phyloP scores from a whole-genome alignment of 2,797 vertebrate genomes.

The Craterocephalus amniculus region DNA sequence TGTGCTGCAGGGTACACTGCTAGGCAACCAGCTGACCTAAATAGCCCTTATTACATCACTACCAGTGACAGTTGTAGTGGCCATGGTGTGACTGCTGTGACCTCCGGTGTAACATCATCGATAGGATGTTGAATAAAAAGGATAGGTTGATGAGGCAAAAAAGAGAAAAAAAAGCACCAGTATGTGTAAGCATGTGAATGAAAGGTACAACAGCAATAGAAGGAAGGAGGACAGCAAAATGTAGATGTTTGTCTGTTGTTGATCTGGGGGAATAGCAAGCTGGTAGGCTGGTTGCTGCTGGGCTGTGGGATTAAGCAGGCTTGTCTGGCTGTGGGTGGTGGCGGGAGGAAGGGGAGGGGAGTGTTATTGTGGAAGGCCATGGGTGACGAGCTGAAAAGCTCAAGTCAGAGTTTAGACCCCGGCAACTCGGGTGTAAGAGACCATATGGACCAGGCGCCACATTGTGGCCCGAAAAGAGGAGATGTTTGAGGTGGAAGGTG shows the following conservation, averaged over 20 bases:
- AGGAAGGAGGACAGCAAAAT: constrained; percentile 31
- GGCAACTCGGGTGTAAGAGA: constrained; percentile 17
- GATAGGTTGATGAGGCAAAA: not conserved
- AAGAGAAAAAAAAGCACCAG: constrained; percentile 1
- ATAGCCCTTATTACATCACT: constrained; percentile 77
- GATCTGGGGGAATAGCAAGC: constrained; percentile 76
- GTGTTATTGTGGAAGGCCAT: constrained; percentile 73
- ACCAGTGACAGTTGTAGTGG: constrained; percentile 71
- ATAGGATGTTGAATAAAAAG: constrained; percentile 24
- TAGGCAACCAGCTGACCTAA: constrained; percentile 83
- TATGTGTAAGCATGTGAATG: constrained; percentile 27
- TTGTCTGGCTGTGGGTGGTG: constrained; percentile 80
- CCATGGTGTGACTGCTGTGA: constrained; percentile 69
- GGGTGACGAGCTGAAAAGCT: constrained; percentile 55
- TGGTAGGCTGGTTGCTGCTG: constrained; percentile 77
- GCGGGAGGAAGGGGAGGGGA: constrained; percentile 71
- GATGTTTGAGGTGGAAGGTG: not conserved
- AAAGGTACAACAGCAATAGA: constrained; percentile 49
- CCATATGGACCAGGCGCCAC: not conserved
- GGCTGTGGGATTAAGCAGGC: constrained; percentile 82
- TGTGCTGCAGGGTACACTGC: constrained; percentile 73
- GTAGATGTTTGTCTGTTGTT: constrained; percentile 65
- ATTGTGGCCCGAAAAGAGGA: not conserved
- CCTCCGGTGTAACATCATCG: constrained; percentile 70
- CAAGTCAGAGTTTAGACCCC: constrained; percentile 20